Conservation (phyloP, 2,888 invertebrate species). For the Drosophila prolongata region DNA sequence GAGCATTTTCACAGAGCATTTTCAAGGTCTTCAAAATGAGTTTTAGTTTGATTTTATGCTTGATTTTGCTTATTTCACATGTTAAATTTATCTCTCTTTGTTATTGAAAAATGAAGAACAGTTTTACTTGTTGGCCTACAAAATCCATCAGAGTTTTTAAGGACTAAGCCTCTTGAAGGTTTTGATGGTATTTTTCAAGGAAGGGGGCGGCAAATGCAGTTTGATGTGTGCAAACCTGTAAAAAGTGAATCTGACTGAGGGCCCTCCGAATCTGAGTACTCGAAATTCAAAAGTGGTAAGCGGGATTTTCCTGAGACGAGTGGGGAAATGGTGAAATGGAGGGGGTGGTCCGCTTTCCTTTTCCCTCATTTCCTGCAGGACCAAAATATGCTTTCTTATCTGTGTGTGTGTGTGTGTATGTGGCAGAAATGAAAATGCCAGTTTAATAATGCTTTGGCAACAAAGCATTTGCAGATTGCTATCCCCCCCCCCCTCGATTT, state of each 20-base stretch:
- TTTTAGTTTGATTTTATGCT: no score
- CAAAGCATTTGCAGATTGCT: conserved; percentile 77
- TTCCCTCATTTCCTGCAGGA: conserved; percentile 36
- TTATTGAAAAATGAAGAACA: no score
- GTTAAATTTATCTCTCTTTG: no score
- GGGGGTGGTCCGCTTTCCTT: background rate
- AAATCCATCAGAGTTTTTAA: no score
- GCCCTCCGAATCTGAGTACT: conserved; percentile 39
- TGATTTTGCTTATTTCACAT: no score
- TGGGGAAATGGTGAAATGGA: background rate
- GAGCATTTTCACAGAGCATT: no score
- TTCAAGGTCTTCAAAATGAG: no score
- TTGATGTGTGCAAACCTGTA: conserved; percentile 16
- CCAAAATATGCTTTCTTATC: conserved; percentile 52
- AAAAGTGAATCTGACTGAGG: conserved; percentile 31
- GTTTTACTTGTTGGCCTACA: no score
- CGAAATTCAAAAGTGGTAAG: conserved; percentile 66
- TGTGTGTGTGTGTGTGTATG: conserved; percentile 21
- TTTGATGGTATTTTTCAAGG: background rate
- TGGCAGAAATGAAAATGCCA: conserved; percentile 72
- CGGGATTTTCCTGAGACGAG: conserved; percentile 46
- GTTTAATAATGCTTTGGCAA: conserved; percentile 72
- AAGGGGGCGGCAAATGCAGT: conserved; percentile 1
- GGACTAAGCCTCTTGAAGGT: background rate
- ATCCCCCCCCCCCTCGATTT: conserved; percentile 39